Evolutionary conservation across 2,797 vertebrate species (phyloP).

Genomic region (Zenarchopterus dispar): DNA sequence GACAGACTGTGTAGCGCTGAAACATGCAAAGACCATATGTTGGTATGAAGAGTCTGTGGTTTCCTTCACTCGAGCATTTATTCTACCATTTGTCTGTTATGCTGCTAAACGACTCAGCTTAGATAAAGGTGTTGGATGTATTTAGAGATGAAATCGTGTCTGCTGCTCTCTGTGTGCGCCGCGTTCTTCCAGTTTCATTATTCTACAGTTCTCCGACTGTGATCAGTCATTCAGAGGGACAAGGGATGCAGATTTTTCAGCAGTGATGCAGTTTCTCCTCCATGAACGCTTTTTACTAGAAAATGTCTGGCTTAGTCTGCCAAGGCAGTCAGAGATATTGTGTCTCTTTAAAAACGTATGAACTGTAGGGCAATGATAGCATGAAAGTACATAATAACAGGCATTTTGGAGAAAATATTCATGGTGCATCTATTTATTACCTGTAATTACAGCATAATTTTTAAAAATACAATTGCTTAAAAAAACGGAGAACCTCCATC

Average conservation of each 20-base stretch:
- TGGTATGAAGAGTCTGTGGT: conserved; percentile 1
- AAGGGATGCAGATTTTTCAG: conserved; percentile 12
- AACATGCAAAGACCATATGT: conserved; percentile 11
- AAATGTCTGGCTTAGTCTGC: background rate
- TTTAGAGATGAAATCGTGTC: background rate
- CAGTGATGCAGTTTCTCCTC: conserved; percentile 3
- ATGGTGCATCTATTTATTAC: too few relatives aligned
- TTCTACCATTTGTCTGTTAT: background rate
- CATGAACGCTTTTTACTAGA: background rate
- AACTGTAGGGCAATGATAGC: too few relatives aligned
- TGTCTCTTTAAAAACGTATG: too few relatives aligned
- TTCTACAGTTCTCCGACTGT: conserved; percentile 19
- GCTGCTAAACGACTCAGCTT: conserved; percentile 10
- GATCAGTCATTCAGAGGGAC: conserved; percentile 25
- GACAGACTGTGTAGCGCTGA: conserved; percentile 7
- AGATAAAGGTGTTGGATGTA: conserved; percentile 5
- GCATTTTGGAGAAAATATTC: too few relatives aligned
- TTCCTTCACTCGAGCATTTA: background rate
- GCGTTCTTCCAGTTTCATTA: conserved; percentile 18
- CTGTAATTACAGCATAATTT: too few relatives aligned
- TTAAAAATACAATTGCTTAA: too few relatives aligned
- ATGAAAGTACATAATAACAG: too few relatives aligned
- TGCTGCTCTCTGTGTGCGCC: background rate
- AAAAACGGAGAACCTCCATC: too few relatives aligned
- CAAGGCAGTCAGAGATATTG: too few relatives aligned